phyloP scores from a whole-genome alignment of 2,113 vertebrate genomes.

The Myxocyprinus asiaticus region DNA sequence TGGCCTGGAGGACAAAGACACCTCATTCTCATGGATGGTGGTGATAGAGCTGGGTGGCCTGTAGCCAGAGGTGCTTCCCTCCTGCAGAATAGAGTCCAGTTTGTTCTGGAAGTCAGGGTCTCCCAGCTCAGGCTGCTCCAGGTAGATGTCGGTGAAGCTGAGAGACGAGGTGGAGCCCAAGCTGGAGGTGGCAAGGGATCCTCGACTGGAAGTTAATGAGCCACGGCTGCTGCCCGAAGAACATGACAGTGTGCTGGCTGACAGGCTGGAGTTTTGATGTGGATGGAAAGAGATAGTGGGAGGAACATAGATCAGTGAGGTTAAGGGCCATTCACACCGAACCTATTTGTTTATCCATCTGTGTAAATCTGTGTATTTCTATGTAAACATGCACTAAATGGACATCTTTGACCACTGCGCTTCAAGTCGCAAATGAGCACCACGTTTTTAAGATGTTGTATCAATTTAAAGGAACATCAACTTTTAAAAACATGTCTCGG shows the following conservation, averaged over 20 bases:
- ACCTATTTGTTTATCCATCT: no score
- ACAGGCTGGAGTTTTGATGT: constrained; percentile 76
- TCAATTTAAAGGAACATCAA: no score
- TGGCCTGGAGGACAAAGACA: constrained; percentile 54
- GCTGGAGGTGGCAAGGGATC: constrained; percentile 90
- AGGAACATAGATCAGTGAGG: neutral
- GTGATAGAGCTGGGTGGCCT: constrained; percentile 91
- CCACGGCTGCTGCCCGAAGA: constrained; percentile 94
- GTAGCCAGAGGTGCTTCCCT: constrained; percentile 77
- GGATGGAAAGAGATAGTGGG: constrained; percentile 12
- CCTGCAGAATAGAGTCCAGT: constrained; percentile 89
- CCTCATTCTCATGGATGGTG: constrained; percentile 93
- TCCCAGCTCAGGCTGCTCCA: constrained; percentile 83
- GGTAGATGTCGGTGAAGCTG: constrained; percentile 92
- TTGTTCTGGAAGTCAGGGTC: constrained; percentile 90
- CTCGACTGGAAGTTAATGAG: constrained; percentile 89
- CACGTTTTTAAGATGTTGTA: no score
- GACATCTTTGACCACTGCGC: no score
- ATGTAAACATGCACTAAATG: no score
- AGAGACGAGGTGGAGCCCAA: constrained; percentile 89
- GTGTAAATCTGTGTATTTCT: no score
- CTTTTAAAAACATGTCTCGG: no score
- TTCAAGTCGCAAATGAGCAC: no score
- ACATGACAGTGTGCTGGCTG: constrained; percentile 91
- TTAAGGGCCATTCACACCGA: no score